A percentile compares a stretch with the other conserved stretches of the same genome.
phyloP scores from a whole-genome alignment of 2,888 invertebrate genomes.

The Nomada fucata region DNA sequence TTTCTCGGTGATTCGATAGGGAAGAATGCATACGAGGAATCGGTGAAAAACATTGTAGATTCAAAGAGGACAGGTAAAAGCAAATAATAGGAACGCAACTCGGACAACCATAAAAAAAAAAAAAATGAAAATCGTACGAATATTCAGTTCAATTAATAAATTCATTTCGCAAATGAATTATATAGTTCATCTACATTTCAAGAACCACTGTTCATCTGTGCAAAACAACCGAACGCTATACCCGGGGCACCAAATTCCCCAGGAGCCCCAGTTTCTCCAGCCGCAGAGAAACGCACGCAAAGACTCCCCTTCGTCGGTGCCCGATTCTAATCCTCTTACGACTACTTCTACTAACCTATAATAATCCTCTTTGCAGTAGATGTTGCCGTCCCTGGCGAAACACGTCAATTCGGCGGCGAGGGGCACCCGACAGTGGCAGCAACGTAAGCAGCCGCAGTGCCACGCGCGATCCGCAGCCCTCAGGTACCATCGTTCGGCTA shows the following conservation, averaged over 20 bases:
- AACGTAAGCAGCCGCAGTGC: conserved; percentile 94
- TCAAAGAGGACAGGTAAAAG: too few relatives aligned
- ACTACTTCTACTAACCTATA: conserved; percentile 89
- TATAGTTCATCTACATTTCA: too few relatives aligned
- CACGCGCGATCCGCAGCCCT: conserved; percentile 95
- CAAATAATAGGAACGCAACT: too few relatives aligned
- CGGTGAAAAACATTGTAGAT: too few relatives aligned
- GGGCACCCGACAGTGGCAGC: conserved; percentile 93
- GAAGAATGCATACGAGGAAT: not conserved
- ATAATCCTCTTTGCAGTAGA: conserved; percentile 97
- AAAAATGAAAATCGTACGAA: too few relatives aligned
- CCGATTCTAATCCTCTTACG: conserved; percentile 49
- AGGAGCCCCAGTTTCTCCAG: not conserved
- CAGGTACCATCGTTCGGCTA: conserved; percentile 89
- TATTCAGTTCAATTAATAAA: too few relatives aligned
- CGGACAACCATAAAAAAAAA: too few relatives aligned
- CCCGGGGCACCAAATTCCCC: not conserved
- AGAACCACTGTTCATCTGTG: too few relatives aligned
- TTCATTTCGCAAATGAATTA: too few relatives aligned
- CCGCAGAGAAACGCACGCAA: not conserved
- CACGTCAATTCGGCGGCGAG: conserved; percentile 95
- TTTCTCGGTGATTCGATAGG: not conserved
- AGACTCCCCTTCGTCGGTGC: not conserved
- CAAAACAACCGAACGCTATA: not conserved
- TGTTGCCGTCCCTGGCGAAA: conserved; percentile 94